phyloP scores from a whole-genome alignment of 2,888 invertebrate species.

The Patella depressa region DNA sequence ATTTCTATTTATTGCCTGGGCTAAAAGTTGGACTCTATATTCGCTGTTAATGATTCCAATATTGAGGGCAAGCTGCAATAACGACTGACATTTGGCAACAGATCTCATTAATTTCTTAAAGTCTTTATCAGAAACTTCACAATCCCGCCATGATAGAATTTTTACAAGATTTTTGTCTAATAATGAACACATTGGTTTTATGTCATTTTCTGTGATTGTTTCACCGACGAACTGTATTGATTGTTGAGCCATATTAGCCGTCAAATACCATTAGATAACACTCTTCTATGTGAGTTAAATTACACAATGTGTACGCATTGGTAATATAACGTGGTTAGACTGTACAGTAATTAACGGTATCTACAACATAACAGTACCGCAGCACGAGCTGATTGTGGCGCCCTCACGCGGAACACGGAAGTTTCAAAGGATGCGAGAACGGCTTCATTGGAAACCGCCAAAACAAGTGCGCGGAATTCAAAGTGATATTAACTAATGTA shows the following conservation, averaged over 20 bases:
- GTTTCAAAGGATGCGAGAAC: not conserved
- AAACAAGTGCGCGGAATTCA: constrained; percentile 8
- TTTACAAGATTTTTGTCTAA: constrained; percentile 49
- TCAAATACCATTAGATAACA: too few relatives aligned
- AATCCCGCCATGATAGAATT: constrained; percentile 57
- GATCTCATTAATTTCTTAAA: constrained; percentile 52
- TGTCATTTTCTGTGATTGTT: constrained; percentile 39
- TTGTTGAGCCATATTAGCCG: not conserved
- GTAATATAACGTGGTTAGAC: too few relatives aligned
- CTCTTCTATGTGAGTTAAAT: too few relatives aligned
- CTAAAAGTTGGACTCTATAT: constrained; percentile 50
- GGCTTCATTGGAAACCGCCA: constrained; percentile 9
- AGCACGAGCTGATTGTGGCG: not conserved
- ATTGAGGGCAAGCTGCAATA: constrained; percentile 61
- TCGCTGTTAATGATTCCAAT: constrained; percentile 51
- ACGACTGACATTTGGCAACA: constrained; percentile 44
- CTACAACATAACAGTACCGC: too few relatives aligned
- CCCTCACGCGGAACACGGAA: not conserved
- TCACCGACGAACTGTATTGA: constrained; percentile 9
- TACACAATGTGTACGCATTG: too few relatives aligned
- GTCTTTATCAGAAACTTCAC: constrained; percentile 49
- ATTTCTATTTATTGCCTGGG: constrained; percentile 53
- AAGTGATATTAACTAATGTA: not conserved
- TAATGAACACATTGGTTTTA: constrained; percentile 50
- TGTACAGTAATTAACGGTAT: too few relatives aligned